Conservation (phyloP, 1,140 invertebrate species). For the Gonioctena quinquepunctata region DNA sequence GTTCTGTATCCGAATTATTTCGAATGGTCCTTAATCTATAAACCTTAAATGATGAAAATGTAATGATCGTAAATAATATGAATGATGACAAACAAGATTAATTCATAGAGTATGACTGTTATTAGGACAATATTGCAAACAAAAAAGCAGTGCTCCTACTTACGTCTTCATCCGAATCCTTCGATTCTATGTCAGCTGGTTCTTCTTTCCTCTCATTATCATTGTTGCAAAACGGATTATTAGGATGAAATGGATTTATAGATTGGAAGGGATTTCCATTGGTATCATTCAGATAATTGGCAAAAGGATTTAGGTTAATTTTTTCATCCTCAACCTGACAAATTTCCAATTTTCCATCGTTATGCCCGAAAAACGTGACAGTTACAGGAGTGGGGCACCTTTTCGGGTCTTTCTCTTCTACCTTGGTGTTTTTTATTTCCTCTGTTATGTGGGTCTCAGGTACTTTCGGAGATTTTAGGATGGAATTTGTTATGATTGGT, state of each 20-base stretch:
- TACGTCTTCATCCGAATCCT: conserved; percentile 1
- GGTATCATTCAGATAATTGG: conserved; percentile 60
- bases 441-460: conserved; percentile 25
- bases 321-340: conserved; percentile 33
- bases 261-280: conserved; percentile 59
- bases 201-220: conserved; percentile 31
- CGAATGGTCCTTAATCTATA: no score
- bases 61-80: no score
- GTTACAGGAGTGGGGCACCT: conserved; percentile 59
- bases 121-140: neutral
- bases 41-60: no score
- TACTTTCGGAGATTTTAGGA: conserved; percentile 24
- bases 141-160: neutral
- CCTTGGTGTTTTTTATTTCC: conserved; percentile 2
- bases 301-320: conserved; percentile 49
- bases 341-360: conserved; percentile 55
- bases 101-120: no score
- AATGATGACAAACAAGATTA: no score
- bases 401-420: conserved; percentile 39
- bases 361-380: conserved; percentile 62
- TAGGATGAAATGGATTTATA: conserved; percentile 41
- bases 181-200: conserved; percentile 28
- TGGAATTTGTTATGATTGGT: conserved; percentile 30
- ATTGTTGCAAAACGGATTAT: conserved; percentile 49
- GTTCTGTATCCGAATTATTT: no score